Conservation (phyloP, 2,113 vertebrate genomes). For the Ceyx margarethae region DNA sequence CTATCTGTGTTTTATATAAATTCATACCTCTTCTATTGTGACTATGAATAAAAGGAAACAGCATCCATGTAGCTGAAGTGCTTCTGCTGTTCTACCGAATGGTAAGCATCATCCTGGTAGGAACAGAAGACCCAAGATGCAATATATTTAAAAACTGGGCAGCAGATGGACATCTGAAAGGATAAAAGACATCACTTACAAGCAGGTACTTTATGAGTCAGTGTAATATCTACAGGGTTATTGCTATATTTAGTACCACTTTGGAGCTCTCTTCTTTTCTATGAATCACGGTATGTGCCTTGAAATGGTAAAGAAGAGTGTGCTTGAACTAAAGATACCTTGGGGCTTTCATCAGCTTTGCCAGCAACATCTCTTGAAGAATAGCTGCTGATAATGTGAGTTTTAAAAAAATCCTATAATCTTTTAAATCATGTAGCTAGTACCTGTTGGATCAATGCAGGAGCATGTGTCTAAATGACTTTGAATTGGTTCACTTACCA, state of each 20-base stretch:
- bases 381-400: not conserved
- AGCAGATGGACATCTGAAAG: not conserved
- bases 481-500: not conserved
- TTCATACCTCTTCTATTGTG: not conserved
- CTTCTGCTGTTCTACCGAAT: not conserved
- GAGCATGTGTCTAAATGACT: not conserved
- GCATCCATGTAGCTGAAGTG: not conserved
- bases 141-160: not conserved
- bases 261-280: not conserved
- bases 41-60: not conserved
- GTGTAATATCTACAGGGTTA: not conserved
- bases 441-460: not conserved
- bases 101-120: not conserved
- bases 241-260: not conserved
- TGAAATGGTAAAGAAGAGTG: not conserved
- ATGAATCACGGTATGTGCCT: not conserved
- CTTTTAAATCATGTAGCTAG: not conserved
- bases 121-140: not conserved
- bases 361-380: not conserved
- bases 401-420: not conserved
- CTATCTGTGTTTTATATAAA: not conserved
- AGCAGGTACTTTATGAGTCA: not conserved
- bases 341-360: not conserved
- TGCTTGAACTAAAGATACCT: not conserved
- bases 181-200: not conserved